These are phyloP conservation scores for Dynastes maya DNA, from an alignment of 2,888 invertebrate species.

Conservation along the genomic window DNA sequence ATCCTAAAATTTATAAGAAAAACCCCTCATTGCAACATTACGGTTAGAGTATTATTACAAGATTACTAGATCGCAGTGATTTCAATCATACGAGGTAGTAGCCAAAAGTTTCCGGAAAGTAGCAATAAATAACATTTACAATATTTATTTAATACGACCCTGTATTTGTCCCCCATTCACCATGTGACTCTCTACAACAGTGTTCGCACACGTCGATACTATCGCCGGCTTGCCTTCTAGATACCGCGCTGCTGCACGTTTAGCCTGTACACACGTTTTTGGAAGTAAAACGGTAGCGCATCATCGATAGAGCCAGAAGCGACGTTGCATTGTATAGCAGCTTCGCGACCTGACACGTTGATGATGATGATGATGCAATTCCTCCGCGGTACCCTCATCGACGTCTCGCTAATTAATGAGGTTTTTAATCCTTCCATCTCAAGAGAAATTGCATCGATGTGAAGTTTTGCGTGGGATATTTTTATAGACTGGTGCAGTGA, in stretches of 20 bases:
- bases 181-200: constrained; percentile 12
- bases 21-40: no score
- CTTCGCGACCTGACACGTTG: background rate
- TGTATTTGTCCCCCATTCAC: constrained; percentile 20
- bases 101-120: no score
- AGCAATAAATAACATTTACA: no score
- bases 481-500: no score
- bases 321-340: background rate
- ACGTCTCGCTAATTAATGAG: no score
- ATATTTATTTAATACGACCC: background rate
- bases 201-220: constrained; percentile 27
- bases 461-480: no score
- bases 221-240: constrained; percentile 8
- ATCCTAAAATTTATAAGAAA: no score
- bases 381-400: background rate
- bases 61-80: no score
- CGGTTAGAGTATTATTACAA: no score
- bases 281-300: background rate
- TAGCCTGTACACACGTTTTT: background rate
- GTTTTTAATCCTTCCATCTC: no score
- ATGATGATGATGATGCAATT: constrained; percentile 18
- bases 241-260: constrained; percentile 26
- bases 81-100: no score
- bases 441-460: no score
- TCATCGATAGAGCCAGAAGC: background rate